These are phyloP conservation scores for Channallabes apus DNA, from an alignment of 2,797 vertebrate species.

Conservation along the genomic window DNA sequence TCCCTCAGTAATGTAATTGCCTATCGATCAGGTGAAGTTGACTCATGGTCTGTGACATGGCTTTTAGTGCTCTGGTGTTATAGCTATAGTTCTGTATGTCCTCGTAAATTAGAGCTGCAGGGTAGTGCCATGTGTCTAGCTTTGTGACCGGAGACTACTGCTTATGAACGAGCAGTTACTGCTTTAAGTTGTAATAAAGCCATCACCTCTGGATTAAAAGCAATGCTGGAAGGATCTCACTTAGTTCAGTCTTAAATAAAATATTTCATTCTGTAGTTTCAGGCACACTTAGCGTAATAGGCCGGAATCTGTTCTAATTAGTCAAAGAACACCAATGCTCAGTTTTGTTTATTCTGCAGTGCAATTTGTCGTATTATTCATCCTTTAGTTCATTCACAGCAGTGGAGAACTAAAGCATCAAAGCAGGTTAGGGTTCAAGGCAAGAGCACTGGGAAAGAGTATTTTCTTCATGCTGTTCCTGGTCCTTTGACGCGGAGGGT, in stretches of 20 bases:
- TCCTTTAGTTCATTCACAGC: constrained; percentile 13
- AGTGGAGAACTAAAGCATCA: neutral
- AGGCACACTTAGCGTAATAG: neutral
- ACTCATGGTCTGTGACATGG: constrained; percentile 31
- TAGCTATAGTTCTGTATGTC: constrained; percentile 12
- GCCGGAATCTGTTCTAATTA: neutral
- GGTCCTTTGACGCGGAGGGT: neutral
- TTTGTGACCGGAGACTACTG: constrained; percentile 17
- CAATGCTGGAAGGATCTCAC: neutral
- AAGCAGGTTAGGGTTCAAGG: constrained; percentile 18
- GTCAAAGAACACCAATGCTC: neutral
- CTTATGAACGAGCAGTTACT: constrained; percentile 9
- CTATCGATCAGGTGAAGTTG: constrained; percentile 48
- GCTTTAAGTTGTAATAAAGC: neutral
- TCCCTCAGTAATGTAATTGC: constrained; percentile 47
- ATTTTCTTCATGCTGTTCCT: neutral
- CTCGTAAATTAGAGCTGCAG: constrained; percentile 9
- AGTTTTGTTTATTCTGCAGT: neutral
- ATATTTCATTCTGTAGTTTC: neutral
- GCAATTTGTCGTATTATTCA: neutral
- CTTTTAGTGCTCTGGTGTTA: constrained; percentile 23
- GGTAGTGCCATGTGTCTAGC: neutral
- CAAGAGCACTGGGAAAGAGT: neutral
- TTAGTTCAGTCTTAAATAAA: constrained; percentile 26
- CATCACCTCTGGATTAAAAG: neutral